These are phyloP conservation scores for Chrysemys picta DNA, from an alignment of 2,113 vertebrate genomes.

Conservation along the genomic window DNA sequence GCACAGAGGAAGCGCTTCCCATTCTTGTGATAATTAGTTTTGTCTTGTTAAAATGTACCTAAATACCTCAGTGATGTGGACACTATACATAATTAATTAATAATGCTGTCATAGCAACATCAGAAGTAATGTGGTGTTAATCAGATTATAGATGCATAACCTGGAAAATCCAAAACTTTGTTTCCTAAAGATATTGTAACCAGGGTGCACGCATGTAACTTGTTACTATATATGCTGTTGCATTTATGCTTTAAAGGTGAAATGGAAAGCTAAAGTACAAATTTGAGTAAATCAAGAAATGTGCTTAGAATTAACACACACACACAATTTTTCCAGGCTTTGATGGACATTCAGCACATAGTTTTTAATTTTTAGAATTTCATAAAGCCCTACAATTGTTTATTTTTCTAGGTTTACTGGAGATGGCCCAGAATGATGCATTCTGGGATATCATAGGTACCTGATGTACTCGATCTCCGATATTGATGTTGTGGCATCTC, in stretches of 20 bases:
- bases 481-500: background rate
- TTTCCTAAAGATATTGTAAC: background rate
- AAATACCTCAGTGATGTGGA: background rate
- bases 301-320: background rate
- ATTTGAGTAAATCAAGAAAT: background rate
- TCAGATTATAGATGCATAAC: background rate
- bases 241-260: background rate
- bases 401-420: background rate
- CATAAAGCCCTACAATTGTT: background rate
- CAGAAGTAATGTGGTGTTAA: background rate
- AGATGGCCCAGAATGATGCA: background rate
- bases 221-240: accelerated
- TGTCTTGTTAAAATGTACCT: background rate
- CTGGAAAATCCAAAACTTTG: background rate
- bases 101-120: background rate
- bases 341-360: accelerated
- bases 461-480: background rate
- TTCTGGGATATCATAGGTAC: background rate
- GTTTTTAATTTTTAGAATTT: background rate
- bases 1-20: slow-evolving; percentile 57
- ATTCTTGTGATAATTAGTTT: slow-evolving; percentile 17
- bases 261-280: background rate
- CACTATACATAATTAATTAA: background rate
- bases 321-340: background rate
- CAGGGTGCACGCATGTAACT: background rate